Evolutionary conservation across 1,140 invertebrate genomes (phyloP), one percentile per base, ranked within the genome.

Genomic region (Ooceraea biroi): DNA sequence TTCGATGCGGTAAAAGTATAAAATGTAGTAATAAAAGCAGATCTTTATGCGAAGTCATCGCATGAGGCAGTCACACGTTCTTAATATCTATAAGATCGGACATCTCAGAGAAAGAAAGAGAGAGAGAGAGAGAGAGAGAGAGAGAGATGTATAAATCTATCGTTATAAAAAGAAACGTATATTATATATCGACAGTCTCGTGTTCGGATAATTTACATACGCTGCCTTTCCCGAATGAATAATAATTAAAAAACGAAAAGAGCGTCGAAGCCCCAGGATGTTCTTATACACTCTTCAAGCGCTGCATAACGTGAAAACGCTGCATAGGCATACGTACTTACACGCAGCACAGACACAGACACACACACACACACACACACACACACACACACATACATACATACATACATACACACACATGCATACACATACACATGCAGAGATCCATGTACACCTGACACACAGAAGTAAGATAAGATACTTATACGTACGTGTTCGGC

Each of bases 191-290:
- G 78, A 87, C 86, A 85, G 69, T 89, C 69, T 85, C 83, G 87
- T 88, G 82, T 91, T 91, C 83, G 78, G 86, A 89, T 90, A 91
- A 91, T 86, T 82, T 90, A 36, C 7, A 36, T 36, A 84, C 86
- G 91, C 90, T 92, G 91, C 90, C 90, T 91, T 91, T 90, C 80
- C 87, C 82, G 72, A 87, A 61, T 82, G 82, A 90, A 77, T 90
- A 88, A 77, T 89, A 85, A 89, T 65, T 44, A 60, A 65, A 58
- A 44, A 84, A 72, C 50, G 36, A 57, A 44, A 57, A 46, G 36
- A 36, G 30, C 76, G 41, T 69, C 57, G 52, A 69, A n/a, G 19
- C 14, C 48, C 66, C 25, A 69, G 41, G 19, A 71, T 46, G 19
- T 58, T 78, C 48, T 57, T 57, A 55, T 44, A 58, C 30, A 65